These are phyloP conservation scores for Nematolebias whitei DNA, from an alignment of 2,113 vertebrate species.

Conservation along the genomic window DNA sequence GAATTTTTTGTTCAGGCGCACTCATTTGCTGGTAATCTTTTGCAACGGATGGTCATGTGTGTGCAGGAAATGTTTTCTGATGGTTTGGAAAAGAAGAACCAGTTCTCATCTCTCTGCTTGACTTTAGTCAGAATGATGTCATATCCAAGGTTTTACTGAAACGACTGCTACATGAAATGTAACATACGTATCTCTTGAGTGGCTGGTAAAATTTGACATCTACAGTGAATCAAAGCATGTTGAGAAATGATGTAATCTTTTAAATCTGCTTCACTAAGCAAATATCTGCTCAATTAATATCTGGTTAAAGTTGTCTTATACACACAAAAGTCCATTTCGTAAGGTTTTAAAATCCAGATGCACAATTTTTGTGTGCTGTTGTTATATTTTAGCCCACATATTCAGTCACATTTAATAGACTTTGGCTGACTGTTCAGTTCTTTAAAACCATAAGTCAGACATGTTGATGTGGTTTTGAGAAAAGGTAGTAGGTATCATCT, in stretches of 20 bases:
- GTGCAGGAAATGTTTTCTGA: slow-evolving; percentile 3
- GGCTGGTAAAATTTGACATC: background rate
- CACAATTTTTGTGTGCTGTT: too few relatives aligned
- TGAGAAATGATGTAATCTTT: too few relatives aligned
- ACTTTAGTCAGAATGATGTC: slow-evolving; percentile 14
- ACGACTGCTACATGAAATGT: slow-evolving; percentile 1
- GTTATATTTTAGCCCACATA: too few relatives aligned
- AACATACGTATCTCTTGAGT: background rate
- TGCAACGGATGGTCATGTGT: slow-evolving; percentile 48
- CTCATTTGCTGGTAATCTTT: slow-evolving; percentile 42
- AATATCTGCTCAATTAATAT: background rate
- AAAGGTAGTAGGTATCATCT: too few relatives aligned
- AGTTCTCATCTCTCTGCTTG: background rate
- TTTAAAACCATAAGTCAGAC: too few relatives aligned
- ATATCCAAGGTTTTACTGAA: slow-evolving; percentile 5
- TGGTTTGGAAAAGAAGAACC: background rate
- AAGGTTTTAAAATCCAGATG: too few relatives aligned
- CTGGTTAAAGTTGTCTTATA: background rate
- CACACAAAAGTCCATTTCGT: background rate
- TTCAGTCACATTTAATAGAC: too few relatives aligned
- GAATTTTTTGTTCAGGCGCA: slow-evolving; percentile 25
- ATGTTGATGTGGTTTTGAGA: too few relatives aligned
- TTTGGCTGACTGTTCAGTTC: too few relatives aligned
- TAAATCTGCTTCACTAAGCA: background rate
- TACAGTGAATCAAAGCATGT: too few relatives aligned